Conservation (phyloP, 2,797 vertebrate species). For the Tauraco hartlaubi region DNA sequence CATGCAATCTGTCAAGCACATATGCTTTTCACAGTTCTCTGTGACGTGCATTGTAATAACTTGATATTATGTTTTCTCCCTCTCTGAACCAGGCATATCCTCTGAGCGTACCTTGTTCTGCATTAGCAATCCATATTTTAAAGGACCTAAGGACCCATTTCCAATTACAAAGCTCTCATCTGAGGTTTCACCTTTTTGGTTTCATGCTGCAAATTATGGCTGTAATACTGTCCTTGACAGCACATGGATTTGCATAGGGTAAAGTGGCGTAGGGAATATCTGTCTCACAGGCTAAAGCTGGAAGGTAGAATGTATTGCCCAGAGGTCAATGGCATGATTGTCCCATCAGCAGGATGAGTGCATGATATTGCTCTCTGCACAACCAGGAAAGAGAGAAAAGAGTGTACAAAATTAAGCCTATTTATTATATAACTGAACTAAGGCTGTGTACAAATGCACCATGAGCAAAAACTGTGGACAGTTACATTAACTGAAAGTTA, state of each 20-base stretch:
- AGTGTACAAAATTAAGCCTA: not conserved
- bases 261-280: not conserved
- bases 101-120: not conserved
- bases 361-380: not conserved
- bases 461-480: not conserved
- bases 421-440: not conserved
- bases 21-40: constrained; percentile 39
- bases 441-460: not conserved
- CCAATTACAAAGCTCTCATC: constrained; percentile 14
- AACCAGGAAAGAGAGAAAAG: not conserved
- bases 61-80: not conserved
- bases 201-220: not conserved
- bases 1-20: constrained; percentile 11
- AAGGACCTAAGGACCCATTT: constrained; percentile 9
- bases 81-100: not conserved
- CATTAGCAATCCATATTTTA: constrained; percentile 3
- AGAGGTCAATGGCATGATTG: not conserved
- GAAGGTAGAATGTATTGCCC: not conserved
- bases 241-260: not conserved
- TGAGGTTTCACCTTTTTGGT: not conserved
- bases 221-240: not conserved
- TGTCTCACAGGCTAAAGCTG: not conserved
- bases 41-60: not conserved
- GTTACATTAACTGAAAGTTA: not conserved
- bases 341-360: not conserved